Percentiles rank a stretch among this genome's conserved stretches.
Conservation (phyloP, 2,113 vertebrate species). For the Sebastes schlegelii region DNA sequence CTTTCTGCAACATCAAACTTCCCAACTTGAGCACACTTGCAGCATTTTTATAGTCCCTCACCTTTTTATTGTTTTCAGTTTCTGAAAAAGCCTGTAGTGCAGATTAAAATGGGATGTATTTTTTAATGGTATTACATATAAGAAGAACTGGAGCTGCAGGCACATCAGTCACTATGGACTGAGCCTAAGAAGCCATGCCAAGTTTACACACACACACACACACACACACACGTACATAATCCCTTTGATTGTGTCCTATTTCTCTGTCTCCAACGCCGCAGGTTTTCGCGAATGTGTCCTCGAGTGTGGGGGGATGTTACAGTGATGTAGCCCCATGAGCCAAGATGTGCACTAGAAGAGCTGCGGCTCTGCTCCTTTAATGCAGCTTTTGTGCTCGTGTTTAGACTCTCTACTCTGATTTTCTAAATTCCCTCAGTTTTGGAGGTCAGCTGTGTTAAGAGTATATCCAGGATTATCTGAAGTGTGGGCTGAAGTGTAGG, state of each 20-base stretch:
- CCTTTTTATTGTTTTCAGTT: constrained; percentile 35
- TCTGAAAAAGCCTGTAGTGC: constrained; percentile 53
- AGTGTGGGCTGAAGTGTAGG: constrained; percentile 26
- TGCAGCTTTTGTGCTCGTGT: constrained; percentile 55
- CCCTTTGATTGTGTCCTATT: constrained; percentile 78
- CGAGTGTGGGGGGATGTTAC: constrained; percentile 47
- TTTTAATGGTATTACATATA: constrained; percentile 67
- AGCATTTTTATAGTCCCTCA: constrained; percentile 25
- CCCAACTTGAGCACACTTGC: neutral
- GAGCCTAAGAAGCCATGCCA: constrained; percentile 64
- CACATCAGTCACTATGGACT: constrained; percentile 64
- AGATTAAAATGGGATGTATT: constrained; percentile 56
- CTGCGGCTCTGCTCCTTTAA: constrained; percentile 52
- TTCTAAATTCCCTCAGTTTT: constrained; percentile 42
- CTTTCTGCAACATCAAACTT: constrained; percentile 13
- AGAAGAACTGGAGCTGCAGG: constrained; percentile 63
- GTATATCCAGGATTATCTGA: constrained; percentile 48
- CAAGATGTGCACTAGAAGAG: constrained; percentile 50
- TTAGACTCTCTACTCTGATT: constrained; percentile 34
- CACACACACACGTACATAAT: constrained; percentile 51
- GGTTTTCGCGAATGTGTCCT: constrained; percentile 67
- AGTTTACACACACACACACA: constrained; percentile 40
- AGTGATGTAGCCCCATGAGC: constrained; percentile 58
- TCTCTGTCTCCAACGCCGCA: constrained; percentile 53
- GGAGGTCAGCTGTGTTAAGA: constrained; percentile 45